These are phyloP conservation scores for Aurelia coerulea DNA, from an alignment of 30 jellyfish, hydroid and myxozoan species.

Conservation along the genomic window DNA sequence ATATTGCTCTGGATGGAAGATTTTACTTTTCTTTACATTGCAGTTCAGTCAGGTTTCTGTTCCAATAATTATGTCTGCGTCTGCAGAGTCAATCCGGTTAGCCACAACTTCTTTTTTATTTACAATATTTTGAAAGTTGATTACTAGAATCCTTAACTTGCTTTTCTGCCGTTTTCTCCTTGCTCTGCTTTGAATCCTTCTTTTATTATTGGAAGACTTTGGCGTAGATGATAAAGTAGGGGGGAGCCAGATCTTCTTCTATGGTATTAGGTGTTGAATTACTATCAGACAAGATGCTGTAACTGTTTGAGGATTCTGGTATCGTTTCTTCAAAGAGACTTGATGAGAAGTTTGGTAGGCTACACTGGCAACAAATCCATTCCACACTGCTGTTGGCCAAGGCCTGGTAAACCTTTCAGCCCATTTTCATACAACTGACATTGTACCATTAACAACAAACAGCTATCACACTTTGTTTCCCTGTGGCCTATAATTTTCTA, in stretches of 20 bases:
- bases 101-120: conserved; percentile 1
- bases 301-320: conserved; percentile 22
- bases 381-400: conserved; percentile 4
- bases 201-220: too few species aligned
- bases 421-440: conserved; percentile 22
- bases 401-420: conserved; percentile 25
- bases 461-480: conserved; percentile 34
- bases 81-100: not conserved
- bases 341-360: conserved; percentile 35
- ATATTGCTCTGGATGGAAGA: not conserved
- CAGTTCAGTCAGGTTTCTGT: conserved; percentile 38
- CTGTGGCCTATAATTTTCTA: not conserved
- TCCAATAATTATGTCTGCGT: conserved; percentile 12
- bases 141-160: not conserved
- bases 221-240: too few species aligned
- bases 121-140: conserved; percentile 4
- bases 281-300: not conserved
- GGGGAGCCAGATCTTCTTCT: too few species aligned
- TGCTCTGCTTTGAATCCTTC: not conserved
- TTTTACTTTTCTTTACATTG: not conserved
- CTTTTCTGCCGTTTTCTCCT: not conserved
- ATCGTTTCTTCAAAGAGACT: not conserved
- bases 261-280: too few species aligned
- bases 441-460: conserved; percentile 27
- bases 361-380: conserved; percentile 47